Base-by-base conservation (phyloP, 2,888 invertebrate genomes). In the Spilosoma lubricipeda region DNA sequence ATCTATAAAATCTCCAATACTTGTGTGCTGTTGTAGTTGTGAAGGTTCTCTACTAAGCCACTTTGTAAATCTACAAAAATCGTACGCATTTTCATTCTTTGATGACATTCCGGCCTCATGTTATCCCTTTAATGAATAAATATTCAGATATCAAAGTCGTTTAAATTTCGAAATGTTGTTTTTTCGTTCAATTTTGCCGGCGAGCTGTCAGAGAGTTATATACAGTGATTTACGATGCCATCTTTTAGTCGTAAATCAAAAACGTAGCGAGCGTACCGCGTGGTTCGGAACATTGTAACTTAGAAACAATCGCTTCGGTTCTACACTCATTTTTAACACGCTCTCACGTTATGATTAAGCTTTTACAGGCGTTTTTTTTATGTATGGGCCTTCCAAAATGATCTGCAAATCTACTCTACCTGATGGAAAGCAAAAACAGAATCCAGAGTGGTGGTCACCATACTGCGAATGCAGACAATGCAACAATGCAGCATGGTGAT, bases 241-340 rank as follows among this genome's bases (percentile, higher is more conserved):
- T 93, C 94, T 94, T 93, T 92, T 90, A 89, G 87, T 89, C 93
- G 91, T 95, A 94, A 94, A 95, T 95, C 94, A 94, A 90, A 90
- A 90, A 85, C 84, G 87, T 88, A 88, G 84, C 86, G 84, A 77
- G 42, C 77, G 63, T 56, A 79, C 86, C 83, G 86, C 83, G 83
- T 83, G 76, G 80, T 76, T 76, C 69, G 74, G 76, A 86, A 85
- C 84, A 83, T 79, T 84, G 87, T 81, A 85, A 87, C 87, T 90
- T 86, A 87, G 86, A 88, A 91, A 91, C 90, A 91, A 90, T 87
- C 83, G 85, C 82, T 81, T 72, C 30, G 39, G 79, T 70, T 85
- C 78, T 84, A 81, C 79, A 79, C 72, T 73, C 77, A 73, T 77
- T 82, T 83, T 81, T 73, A 73, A 76, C 78, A 81, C 76, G 77